Conservation (phyloP, 2,113 vertebrate species). For the Orthonyx spaldingii region DNA sequence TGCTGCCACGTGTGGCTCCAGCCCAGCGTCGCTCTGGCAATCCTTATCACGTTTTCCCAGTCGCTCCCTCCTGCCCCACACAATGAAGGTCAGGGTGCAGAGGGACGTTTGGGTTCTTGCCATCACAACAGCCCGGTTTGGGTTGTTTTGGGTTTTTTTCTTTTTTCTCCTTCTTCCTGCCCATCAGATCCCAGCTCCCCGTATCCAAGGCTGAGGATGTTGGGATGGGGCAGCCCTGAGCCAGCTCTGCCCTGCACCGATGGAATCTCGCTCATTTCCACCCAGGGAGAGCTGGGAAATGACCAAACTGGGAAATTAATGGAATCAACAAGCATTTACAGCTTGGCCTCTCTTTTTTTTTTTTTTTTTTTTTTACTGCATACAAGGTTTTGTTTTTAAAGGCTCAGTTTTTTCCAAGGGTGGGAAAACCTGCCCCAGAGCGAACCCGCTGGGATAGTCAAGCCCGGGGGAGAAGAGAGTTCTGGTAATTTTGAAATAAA, state of each 20-base stretch:
- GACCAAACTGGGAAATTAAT: not conserved
- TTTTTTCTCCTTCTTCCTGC: not conserved
- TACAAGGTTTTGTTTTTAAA: not conserved
- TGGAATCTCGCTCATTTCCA: not conserved
- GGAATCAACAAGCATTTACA: not conserved
- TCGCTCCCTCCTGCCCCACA: constrained; percentile 24
- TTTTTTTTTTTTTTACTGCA: not conserved
- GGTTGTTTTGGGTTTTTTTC: not conserved
- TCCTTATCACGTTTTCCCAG: constrained; percentile 56
- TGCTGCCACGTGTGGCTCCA: not conserved
- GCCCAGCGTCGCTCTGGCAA: not conserved
- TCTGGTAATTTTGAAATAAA: constrained; percentile 13
- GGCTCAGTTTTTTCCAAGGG: not conserved
- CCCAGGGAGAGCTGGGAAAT: not conserved
- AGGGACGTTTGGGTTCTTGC: constrained; percentile 14
- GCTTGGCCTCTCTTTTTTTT: not conserved
- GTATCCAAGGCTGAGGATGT: not conserved
- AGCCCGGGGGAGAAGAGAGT: not conserved
- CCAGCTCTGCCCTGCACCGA: not conserved
- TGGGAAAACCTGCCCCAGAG: not conserved
- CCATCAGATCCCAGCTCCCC: not conserved
- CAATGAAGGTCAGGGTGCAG: constrained; percentile 56
- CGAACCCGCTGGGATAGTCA: fast-evolving
- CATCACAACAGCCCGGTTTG: not conserved
- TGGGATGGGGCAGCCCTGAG: not conserved